Conservation (phyloP, 2,113 vertebrate species). For the Toxotes jaculatrix region DNA sequence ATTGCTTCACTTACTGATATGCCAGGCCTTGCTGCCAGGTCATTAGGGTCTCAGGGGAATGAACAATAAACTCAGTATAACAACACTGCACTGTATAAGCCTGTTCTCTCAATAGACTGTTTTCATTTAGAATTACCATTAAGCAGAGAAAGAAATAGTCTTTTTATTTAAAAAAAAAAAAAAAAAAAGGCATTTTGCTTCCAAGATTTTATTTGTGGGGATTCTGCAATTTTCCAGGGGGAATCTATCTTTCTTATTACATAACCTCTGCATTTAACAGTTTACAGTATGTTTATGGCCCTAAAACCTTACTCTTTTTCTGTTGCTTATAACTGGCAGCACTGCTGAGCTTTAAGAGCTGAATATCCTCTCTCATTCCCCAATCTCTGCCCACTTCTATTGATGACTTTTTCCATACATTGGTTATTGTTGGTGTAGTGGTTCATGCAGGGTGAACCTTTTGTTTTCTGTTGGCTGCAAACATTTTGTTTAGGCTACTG, state of each 20-base stretch:
- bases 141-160: background rate
- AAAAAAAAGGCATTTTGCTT: background rate
- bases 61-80: slow-evolving; percentile 44
- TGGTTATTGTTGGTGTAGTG: background rate
- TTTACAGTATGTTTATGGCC: background rate
- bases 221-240: background rate
- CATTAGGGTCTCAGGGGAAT: slow-evolving; percentile 37
- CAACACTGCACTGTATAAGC: slow-evolving; percentile 12
- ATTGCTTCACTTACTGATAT: slow-evolving; percentile 26
- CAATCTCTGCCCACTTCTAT: background rate
- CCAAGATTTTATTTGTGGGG: background rate
- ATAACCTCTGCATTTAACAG: background rate
- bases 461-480: background rate
- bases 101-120: background rate
- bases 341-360: background rate
- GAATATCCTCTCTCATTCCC: background rate
- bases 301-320: too few relatives aligned
- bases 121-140: slow-evolving; percentile 12
- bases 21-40: slow-evolving; percentile 31
- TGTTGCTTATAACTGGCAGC: background rate
- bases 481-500: background rate
- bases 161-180: background rate
- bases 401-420: background rate
- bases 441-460: background rate
- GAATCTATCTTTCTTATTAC: background rate